Conservation (phyloP, 2,113 vertebrate genomes). For the Nesoenas mayeri region DNA sequence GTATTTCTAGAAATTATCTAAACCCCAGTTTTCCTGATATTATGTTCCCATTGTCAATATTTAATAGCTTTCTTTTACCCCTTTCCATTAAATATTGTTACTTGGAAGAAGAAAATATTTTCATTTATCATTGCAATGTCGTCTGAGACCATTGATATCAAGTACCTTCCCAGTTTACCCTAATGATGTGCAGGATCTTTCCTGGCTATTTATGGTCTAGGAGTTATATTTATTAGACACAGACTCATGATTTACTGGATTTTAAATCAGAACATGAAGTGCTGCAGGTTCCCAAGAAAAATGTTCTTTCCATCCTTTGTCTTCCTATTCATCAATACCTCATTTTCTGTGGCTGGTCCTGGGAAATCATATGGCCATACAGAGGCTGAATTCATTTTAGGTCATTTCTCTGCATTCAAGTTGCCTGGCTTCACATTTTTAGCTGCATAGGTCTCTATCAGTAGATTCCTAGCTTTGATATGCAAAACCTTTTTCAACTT, state of each 20-base stretch:
- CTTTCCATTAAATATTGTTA: not conserved
- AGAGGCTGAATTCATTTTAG: not conserved
- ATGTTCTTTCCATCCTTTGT: not conserved
- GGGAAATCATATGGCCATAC: not conserved
- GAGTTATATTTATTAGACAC: not conserved
- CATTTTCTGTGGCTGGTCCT: not conserved
- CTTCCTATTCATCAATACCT: not conserved
- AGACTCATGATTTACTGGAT: not conserved
- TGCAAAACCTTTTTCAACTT: not conserved
- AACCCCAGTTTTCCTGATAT: not conserved
- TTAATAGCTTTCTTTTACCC: not conserved
- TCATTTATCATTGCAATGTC: not conserved
- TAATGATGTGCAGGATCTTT: not conserved
- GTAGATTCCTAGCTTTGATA: not conserved
- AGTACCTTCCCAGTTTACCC: not conserved
- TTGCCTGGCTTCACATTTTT: not conserved
- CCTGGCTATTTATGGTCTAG: not conserved
- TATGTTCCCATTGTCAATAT: not conserved
- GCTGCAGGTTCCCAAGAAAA: not conserved
- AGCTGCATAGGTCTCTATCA: not conserved
- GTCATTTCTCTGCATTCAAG: not conserved
- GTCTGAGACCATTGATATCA: not conserved
- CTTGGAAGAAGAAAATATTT: not conserved
- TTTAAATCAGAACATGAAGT: not conserved
- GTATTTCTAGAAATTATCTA: not conserved